Base-by-base conservation (phyloP, 2,113 vertebrate species). In the Pimephales promelas region DNA sequence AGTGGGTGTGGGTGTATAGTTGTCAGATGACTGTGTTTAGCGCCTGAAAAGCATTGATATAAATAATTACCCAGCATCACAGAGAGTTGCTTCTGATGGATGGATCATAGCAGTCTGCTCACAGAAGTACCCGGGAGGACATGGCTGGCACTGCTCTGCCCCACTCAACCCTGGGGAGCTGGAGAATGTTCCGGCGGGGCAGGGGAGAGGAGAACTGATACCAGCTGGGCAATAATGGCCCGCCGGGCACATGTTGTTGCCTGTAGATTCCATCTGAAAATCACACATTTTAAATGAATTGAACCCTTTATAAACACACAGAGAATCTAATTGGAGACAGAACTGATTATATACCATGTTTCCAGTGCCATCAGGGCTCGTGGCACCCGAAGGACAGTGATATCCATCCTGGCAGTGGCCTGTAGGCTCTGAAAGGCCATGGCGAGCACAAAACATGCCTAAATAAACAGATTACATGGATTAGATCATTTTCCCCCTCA, bases 201-300 rank as follows among this genome's bases (percentile, higher is more conserved):
- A 98, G 0, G 96, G 96, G 11, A 95, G 28, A 0, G 97, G 96
- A 31, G 91, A 90, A 0, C 88, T 83, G 0, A 91, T 93, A 36
- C 96, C 97, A 28, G 83, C 40, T 5, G 96, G 97, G 75, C 97
- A 98, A 91, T 94, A 98, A 88, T 96, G 94, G 2, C 96, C 97
- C 20, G 88, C 52, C 0, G 95, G 96, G 77, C 97, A 99, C 88
- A 97, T 85, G 86, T 93, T 96, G 84, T 93, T 96, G 84, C 88
- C 90, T 62, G 90, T 87, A 36, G 85, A 92, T 36, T 96, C 94
- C 49, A 94, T 90, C 97, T 98, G 80, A 1, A 0, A 85, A 71
- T 52, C 62, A 66, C 61, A 8, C 78, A 72, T 34, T 81, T 28
- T 24, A 36, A 52, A 68, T 52, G 20, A 54, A 20, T 81, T 68